Evolutionary conservation across 2,797 vertebrate genomes (phyloP).

Genomic region (Mastacembelus armatus): DNA sequence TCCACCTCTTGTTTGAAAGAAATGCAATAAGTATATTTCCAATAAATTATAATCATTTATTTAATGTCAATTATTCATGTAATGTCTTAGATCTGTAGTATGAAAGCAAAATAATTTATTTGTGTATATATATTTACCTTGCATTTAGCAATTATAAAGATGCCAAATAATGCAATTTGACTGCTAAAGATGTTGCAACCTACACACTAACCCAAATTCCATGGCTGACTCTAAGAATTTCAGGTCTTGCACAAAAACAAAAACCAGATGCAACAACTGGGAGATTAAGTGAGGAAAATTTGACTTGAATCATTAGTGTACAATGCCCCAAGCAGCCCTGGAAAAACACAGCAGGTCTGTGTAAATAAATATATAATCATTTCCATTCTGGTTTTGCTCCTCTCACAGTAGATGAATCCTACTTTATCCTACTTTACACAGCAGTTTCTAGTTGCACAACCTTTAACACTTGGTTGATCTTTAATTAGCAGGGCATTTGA

Average conservation of each 20-base stretch:
- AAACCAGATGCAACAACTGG: slow-evolving; percentile 18
- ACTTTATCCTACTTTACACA: neutral
- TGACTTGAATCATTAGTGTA: slow-evolving; percentile 10
- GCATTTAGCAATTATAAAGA: neutral
- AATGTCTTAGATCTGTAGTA: too few relatives aligned
- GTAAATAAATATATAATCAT: neutral
- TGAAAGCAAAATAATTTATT: neutral
- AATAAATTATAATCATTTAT: too few relatives aligned
- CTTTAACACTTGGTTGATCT: neutral
- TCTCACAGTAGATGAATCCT: neutral
- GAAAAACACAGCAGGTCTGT: too few relatives aligned
- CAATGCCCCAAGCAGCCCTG: neutral
- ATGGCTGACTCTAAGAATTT: slow-evolving; percentile 42
- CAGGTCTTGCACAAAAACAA: slow-evolving; percentile 37
- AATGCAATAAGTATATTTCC: neutral
- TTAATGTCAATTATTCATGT: too few relatives aligned
- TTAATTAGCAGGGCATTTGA: neutral
- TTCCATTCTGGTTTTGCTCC: neutral
- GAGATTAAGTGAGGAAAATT: slow-evolving; percentile 30
- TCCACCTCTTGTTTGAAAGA: neutral
- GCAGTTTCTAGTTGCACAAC: neutral
- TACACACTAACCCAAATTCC: slow-evolving; percentile 43
- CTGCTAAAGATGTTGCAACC: slow-evolving; percentile 31
- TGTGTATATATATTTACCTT: neutral
- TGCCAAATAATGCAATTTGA: slow-evolving; percentile 4